Evolutionary conservation across 92 coral and sea anemone genomes (phyloP).

Genomic region (Palythoa grandis): DNA sequence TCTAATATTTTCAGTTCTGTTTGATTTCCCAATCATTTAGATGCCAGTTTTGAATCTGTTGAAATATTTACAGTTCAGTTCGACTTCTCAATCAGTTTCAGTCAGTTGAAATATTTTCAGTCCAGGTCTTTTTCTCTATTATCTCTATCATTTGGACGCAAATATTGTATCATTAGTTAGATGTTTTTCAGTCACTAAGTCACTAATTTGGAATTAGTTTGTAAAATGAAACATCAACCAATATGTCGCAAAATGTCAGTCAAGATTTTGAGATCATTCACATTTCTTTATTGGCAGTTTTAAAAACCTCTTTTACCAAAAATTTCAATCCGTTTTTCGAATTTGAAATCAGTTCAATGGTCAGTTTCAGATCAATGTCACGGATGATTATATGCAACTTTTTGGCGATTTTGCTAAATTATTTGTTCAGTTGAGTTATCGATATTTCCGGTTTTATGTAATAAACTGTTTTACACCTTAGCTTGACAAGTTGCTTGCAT

Average conservation of each 20-base stretch:
- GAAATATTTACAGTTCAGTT: too few relatives aligned
- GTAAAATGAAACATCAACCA: too few relatives aligned
- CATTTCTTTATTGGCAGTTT: not conserved
- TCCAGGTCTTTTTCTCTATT: too few relatives aligned
- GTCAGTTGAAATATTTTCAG: too few relatives aligned
- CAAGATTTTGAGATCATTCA: not conserved
- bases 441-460: not conserved
- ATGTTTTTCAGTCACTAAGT: too few relatives aligned
- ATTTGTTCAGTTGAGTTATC: not conserved
- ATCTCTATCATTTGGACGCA: too few relatives aligned
- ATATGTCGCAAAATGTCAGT: not conserved
- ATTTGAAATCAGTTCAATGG: not conserved
- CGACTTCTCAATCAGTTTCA: too few relatives aligned
- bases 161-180: too few relatives aligned
- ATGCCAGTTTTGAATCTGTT: too few relatives aligned
- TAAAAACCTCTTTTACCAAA: not conserved
- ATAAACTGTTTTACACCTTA: not conserved
- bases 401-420: not conserved
- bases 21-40: too few relatives aligned
- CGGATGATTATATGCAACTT: not conserved
- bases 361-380: not conserved
- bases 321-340: not conserved
- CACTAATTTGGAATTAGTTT: too few relatives aligned
- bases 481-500: not conserved
- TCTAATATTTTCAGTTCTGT: too few relatives aligned